phyloP scores from a whole-genome alignment of 2,888 invertebrate species.

The Cerceris ruficornis region DNA sequence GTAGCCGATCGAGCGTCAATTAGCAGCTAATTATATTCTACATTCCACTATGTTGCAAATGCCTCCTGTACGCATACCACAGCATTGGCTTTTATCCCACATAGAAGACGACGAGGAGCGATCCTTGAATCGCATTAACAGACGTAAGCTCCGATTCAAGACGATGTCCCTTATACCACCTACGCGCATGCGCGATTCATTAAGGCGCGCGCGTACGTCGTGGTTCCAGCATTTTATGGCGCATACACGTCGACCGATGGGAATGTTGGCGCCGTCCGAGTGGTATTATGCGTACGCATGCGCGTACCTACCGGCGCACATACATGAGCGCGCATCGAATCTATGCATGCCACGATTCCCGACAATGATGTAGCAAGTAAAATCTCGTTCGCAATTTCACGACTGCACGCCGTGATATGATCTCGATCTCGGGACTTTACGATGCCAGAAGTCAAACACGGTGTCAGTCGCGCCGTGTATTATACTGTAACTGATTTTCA shows the following conservation, averaged over 20 bases:
- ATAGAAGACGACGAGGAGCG: slow-evolving; percentile 15
- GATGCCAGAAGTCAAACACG: slow-evolving; percentile 14
- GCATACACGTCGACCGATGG: slow-evolving; percentile 66
- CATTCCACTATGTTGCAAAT: slow-evolving; percentile 50
- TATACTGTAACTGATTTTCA: not conserved
- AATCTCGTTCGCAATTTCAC: slow-evolving; percentile 35
- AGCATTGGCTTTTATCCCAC: slow-evolving; percentile 41
- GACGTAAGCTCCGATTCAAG: slow-evolving; percentile 26
- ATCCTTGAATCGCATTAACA: slow-evolving; percentile 10
- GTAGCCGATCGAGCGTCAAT: slow-evolving; percentile 50
- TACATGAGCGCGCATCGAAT: not conserved
- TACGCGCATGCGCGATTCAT: slow-evolving; percentile 18
- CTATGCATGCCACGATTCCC: slow-evolving; percentile 16
- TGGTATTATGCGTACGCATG: slow-evolving; percentile 18
- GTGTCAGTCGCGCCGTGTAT: slow-evolving; percentile 3
- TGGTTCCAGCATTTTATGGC: slow-evolving; percentile 61
- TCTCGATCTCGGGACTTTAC: slow-evolving; percentile 15
- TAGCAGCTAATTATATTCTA: slow-evolving; percentile 60
- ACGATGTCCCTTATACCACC: slow-evolving; percentile 36
- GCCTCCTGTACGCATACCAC: slow-evolving; percentile 17
- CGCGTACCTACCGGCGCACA: slow-evolving; percentile 4
- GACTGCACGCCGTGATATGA: slow-evolving; percentile 8
- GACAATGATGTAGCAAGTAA: slow-evolving; percentile 28
- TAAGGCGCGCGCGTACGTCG: slow-evolving; percentile 39
- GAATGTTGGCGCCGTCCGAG: slow-evolving; percentile 76